A percentile compares a stretch with the other conserved stretches of the same genome.
Conservation (phyloP, 2,797 vertebrate species). For the Pristis pectinata region DNA sequence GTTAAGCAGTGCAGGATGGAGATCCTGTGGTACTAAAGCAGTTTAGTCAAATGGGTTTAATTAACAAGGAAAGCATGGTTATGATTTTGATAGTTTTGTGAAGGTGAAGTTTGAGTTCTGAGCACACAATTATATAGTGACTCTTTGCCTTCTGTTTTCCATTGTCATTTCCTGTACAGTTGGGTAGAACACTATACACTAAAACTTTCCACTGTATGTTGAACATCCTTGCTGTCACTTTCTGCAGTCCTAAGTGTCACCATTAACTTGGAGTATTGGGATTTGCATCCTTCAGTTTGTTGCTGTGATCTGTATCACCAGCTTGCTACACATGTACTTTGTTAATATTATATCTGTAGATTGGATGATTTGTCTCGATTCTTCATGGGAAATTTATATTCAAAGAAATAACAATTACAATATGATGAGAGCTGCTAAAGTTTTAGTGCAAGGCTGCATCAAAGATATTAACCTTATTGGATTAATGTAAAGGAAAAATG, state of each 20-base stretch:
- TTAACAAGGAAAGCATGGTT: not conserved
- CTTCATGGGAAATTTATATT: not conserved
- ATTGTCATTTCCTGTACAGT: not conserved
- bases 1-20: not conserved
- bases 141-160: not conserved
- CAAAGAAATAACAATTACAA: not conserved
- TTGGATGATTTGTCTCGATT: not conserved
- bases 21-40: not conserved
- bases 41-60: not conserved
- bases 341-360: not conserved
- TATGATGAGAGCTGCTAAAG: not conserved
- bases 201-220: not conserved
- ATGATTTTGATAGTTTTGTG: not conserved
- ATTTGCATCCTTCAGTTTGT: not conserved
- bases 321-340: not conserved
- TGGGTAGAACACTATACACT: no score
- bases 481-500: not conserved
- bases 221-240: not conserved
- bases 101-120: no score
- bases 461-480: not conserved
- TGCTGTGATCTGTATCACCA: not conserved
- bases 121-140: no score
- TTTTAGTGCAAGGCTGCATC: conserved; percentile 1
- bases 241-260: not conserved
- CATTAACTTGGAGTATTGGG: not conserved